Conservation (phyloP, 2,888 invertebrate species). For the Plebejus argus region DNA sequence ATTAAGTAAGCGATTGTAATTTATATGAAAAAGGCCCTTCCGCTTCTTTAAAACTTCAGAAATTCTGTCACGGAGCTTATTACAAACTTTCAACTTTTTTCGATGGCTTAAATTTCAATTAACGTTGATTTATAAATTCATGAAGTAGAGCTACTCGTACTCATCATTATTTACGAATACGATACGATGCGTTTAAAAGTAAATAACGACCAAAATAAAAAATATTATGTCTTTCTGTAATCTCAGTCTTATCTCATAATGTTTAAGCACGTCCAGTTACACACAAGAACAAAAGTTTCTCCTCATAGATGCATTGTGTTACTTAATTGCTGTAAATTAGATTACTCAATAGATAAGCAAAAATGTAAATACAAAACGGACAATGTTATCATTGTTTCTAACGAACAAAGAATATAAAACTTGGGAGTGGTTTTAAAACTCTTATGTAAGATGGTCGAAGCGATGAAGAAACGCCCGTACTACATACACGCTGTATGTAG, state of each 20-base stretch:
- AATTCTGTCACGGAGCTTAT: not conserved
- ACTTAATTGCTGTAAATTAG: constrained; percentile 49
- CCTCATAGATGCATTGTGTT: constrained; percentile 37
- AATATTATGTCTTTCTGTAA: not conserved
- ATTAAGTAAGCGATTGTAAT: not conserved
- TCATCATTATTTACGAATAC: not conserved
- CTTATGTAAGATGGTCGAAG: constrained; percentile 61
- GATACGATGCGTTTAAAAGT: not conserved
- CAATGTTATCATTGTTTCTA: constrained; percentile 61
- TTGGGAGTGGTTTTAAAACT: constrained; percentile 61
- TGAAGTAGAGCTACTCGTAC: not conserved
- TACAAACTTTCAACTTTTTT: not conserved
- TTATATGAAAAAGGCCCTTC: not conserved
- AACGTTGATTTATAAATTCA: not conserved
- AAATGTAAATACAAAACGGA: constrained; percentile 58
- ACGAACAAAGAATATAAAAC: constrained; percentile 48
- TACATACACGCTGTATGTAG: constrained; percentile 18
- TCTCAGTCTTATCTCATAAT: too few relatives aligned
- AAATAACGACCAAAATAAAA: not conserved
- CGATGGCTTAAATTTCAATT: not conserved
- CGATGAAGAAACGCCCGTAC: constrained; percentile 55
- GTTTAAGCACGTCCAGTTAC: not conserved
- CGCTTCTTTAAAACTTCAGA: not conserved
- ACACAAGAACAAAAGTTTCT: not conserved
- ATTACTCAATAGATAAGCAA: constrained; percentile 59